Evolutionary conservation across 1,140 invertebrate species (phyloP).

Genomic region (Ladona fulva): DNA sequence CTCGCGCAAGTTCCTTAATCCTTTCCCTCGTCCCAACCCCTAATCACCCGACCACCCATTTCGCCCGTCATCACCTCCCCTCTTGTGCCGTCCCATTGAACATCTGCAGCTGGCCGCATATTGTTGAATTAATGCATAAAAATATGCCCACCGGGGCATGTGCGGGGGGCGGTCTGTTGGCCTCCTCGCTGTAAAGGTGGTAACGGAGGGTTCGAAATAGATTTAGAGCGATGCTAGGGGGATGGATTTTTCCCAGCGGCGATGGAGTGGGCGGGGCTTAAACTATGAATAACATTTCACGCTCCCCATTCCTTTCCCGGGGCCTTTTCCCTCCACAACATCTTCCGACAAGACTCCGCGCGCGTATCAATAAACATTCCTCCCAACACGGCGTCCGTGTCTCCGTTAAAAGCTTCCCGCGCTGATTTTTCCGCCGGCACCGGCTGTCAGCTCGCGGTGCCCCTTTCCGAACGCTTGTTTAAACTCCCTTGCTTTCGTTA

Average conservation of each 20-base stretch:
- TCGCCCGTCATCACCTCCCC: background rate
- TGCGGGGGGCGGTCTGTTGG: background rate
- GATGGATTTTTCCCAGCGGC: background rate
- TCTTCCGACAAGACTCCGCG: too few species aligned
- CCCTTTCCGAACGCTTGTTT: too few species aligned
- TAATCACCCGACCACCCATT: too few species aligned
- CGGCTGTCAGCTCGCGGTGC: too few species aligned
- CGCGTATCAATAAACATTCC: too few species aligned
- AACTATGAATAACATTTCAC: constrained; percentile 7
- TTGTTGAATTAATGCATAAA: constrained; percentile 8
- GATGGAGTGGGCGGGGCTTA: background rate
- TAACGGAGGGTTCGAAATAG: background rate
- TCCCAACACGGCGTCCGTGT: too few species aligned
- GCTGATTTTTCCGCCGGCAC: too few species aligned
- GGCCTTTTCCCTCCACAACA: too few species aligned
- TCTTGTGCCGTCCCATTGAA: background rate
- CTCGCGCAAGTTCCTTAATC: background rate
- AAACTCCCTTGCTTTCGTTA: too few species aligned
- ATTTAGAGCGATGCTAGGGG: background rate
- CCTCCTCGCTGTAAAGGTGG: background rate
- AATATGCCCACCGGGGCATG: constrained; percentile 6
- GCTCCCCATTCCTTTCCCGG: too few species aligned
- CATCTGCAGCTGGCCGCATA: constrained; percentile 6
- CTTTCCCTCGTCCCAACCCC: background rate
- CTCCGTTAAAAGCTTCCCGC: too few species aligned